These are phyloP conservation scores for Anodontia alba DNA, from an alignment of 2,888 invertebrate genomes.

Conservation along the genomic window DNA sequence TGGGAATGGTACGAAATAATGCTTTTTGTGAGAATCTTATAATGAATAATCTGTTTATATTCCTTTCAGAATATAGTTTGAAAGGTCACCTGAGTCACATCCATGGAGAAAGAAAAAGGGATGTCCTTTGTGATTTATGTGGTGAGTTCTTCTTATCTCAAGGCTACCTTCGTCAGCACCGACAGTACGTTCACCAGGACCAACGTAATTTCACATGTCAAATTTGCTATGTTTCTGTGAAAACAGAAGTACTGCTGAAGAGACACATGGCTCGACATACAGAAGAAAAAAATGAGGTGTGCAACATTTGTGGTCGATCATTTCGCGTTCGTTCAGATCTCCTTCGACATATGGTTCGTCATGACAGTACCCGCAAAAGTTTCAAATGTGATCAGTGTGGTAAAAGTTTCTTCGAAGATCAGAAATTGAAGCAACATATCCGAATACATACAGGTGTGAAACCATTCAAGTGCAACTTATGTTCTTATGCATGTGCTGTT, in stretches of 20 bases:
- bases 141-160: conserved; percentile 2
- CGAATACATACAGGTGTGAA: conserved; percentile 5
- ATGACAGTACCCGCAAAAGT: not conserved
- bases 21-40: too few relatives aligned
- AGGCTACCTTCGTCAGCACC: not conserved
- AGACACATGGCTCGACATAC: conserved; percentile 7
- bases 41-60: too few relatives aligned
- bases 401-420: conserved; percentile 7
- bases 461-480: not conserved
- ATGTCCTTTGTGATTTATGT: conserved; percentile 1
- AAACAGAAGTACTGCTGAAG: not conserved
- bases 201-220: conserved; percentile 5
- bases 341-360: not conserved
- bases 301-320: not conserved
- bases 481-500: not conserved
- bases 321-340: not conserved
- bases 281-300: conserved; percentile 4
- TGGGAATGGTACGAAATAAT: too few relatives aligned
- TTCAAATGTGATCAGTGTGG: conserved; percentile 7
- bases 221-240: not conserved
- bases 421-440: not conserved
- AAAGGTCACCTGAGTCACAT: not conserved
- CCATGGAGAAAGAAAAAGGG: conserved; percentile 4
- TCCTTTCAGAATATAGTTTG: not conserved
- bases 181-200: not conserved